Percentiles rank a stretch among this genome's conserved stretches.
phyloP scores from a whole-genome alignment of 2,797 vertebrate species.

The Parauchenoglanis ngamensis region DNA sequence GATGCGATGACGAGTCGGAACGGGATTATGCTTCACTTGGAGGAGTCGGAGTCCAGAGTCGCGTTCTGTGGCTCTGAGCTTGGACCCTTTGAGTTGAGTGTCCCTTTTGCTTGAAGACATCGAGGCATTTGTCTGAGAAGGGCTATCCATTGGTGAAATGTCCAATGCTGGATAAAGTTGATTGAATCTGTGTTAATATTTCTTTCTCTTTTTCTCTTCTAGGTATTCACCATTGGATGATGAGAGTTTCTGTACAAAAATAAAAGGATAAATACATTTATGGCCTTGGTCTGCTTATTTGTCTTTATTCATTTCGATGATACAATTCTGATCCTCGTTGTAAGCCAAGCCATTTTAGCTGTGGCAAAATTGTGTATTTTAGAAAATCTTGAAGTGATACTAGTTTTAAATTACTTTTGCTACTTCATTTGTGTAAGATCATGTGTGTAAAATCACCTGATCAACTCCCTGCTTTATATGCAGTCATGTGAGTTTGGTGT shows the following conservation, averaged over 20 bases:
- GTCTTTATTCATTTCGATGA: not conserved
- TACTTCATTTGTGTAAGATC: not conserved
- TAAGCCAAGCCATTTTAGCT: no score
- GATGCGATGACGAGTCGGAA: conserved; percentile 68
- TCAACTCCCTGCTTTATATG: not conserved
- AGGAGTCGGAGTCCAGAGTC: conserved; percentile 16
- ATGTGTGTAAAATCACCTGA: not conserved
- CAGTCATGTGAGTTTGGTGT: not conserved
- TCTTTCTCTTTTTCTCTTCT: conserved; percentile 34
- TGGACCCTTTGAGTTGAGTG: conserved; percentile 39
- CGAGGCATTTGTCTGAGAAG: conserved; percentile 73
- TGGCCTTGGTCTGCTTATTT: conserved; percentile 11
- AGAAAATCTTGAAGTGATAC: not conserved
- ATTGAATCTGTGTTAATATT: not conserved
- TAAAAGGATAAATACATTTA: conserved; percentile 70
- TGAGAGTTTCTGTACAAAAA: conserved; percentile 78
- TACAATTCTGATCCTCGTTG: not conserved
- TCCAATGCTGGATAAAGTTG: not conserved
- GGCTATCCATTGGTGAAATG: not conserved
- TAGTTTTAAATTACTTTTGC: not conserved
- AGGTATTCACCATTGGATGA: conserved; percentile 64
- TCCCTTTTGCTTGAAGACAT: conserved; percentile 59
- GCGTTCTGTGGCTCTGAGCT: conserved; percentile 60
- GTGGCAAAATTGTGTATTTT: not conserved
- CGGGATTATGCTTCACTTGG: conserved; percentile 38